Base-by-base conservation (phyloP, 2,113 vertebrate species). In the Perca flavescens region DNA sequence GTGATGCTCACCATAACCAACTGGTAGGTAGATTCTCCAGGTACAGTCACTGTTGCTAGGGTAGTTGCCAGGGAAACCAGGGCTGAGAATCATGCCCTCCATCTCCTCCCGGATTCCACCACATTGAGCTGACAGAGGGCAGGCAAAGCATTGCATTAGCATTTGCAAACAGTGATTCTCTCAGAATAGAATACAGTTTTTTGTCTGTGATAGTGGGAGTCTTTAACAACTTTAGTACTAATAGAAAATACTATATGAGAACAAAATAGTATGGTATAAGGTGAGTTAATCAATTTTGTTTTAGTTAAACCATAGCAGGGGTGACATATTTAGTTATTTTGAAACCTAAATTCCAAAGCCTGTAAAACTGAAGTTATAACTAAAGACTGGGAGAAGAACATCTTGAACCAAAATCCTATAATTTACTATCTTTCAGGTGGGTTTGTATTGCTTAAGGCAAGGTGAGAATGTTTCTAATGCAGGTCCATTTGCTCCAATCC, bases 21-120 rank as follows among this genome's bases (percentile, higher is more conserved):
- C 97, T 0, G 98, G 97, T 89, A 99, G 95, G 67, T 95, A 93
- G 65, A 99, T 96, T 93, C 96, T 98, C 98, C 98, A 99, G 0
- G 97, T 97, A 92, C 98, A 99, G 93, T 99, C 98, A 86, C 97
- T 94, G 94, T 99, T 99, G 94, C 98, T 99, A 50, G 98, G 98
- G 72, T 99, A 99, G 93, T 99, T 99, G 64, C 98, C 98, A 54
- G 97, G 98, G 94, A 99, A 99, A 67, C 98, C 98, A 0, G 98
- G 98, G 85, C 98, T 99, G 88, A 99, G 96, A 86, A 99, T 98
- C 79, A 99, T 98, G 60, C 97, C 98, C 80, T 99, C 98, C 96
- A 97, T 96, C 85, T 98, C 98, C 43, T 97, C 97, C 16, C 95
- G 94, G 36, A 96, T 94, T 77, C 98, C 98, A 25, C 98, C 98